Percentiles rank a stretch among this genome's conserved stretches.
phyloP scores from a whole-genome alignment of 2,113 vertebrate species.

The Octodon degus region DNA sequence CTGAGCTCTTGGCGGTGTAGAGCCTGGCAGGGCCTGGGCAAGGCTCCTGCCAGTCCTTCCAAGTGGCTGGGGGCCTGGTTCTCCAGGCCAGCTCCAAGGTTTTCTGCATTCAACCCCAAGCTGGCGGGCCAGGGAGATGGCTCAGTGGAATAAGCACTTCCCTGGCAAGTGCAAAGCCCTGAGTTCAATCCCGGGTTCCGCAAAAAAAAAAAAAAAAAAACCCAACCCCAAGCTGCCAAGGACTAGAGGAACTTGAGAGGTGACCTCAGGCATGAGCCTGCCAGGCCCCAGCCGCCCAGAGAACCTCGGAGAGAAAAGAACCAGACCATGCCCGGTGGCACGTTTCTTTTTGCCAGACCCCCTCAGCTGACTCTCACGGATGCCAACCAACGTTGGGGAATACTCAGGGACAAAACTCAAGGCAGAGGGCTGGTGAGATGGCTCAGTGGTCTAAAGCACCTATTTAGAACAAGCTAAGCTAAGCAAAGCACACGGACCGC shows the following conservation, averaged over 20 bases:
- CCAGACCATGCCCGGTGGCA: background rate
- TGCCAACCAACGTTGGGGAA: background rate
- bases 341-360: background rate
- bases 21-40: background rate
- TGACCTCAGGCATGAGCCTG: background rate
- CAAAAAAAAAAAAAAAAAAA: too few relatives aligned
- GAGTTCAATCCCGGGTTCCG: too few relatives aligned
- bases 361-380: background rate
- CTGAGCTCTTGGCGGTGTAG: background rate
- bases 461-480: too few relatives aligned
- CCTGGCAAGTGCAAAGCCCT: too few relatives aligned
- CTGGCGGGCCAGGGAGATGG: background rate
- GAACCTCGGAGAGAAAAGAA: background rate
- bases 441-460: too few relatives aligned
- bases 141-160: too few relatives aligned
- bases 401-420: background rate
- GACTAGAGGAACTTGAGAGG: background rate
- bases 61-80: background rate
- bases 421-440: background rate
- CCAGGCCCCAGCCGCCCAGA: background rate
- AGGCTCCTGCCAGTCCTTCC: background rate
- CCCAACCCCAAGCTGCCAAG: background rate
- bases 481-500: too few relatives aligned
- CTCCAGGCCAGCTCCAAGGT: background rate
- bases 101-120: background rate